These are phyloP conservation scores for Orthosia gothica DNA, from an alignment of 2,888 invertebrate genomes.

Conservation along the genomic window DNA sequence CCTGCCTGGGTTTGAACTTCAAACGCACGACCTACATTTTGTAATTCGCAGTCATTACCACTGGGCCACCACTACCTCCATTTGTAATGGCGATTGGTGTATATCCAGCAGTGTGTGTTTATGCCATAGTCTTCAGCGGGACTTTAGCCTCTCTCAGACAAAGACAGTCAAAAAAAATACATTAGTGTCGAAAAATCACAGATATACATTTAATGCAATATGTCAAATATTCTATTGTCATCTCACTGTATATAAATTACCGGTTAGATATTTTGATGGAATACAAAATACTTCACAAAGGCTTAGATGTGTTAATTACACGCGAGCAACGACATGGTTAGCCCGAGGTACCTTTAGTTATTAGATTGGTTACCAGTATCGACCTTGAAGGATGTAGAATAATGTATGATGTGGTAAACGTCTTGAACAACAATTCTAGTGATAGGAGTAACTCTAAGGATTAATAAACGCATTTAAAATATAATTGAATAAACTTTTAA, in stretches of 20 bases:
- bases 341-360: conserved; percentile 3
- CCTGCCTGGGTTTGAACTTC: too few relatives aligned
- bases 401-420: conserved; percentile 17
- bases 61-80: too few relatives aligned
- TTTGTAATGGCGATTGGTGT: too few relatives aligned
- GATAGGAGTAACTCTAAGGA: neutral
- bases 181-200: too few relatives aligned
- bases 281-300: neutral
- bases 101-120: neutral
- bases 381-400: conserved; percentile 17
- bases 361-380: conserved; percentile 14
- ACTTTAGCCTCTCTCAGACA: too few relatives aligned
- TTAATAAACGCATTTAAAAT: neutral
- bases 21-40: too few relatives aligned
- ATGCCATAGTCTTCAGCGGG: neutral
- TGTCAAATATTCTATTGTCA: neutral
- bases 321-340: neutral
- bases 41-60: too few relatives aligned
- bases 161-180: too few relatives aligned
- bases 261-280: neutral
- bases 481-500: neutral
- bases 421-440: neutral
- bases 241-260: neutral
- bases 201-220: too few relatives aligned
- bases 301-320: conserved; percentile 14